Evolutionary conservation across 2,888 invertebrate species (phyloP), one percentile per base, ranked within the genome.

Genomic region (Lasioglossum pauxillum): DNA sequence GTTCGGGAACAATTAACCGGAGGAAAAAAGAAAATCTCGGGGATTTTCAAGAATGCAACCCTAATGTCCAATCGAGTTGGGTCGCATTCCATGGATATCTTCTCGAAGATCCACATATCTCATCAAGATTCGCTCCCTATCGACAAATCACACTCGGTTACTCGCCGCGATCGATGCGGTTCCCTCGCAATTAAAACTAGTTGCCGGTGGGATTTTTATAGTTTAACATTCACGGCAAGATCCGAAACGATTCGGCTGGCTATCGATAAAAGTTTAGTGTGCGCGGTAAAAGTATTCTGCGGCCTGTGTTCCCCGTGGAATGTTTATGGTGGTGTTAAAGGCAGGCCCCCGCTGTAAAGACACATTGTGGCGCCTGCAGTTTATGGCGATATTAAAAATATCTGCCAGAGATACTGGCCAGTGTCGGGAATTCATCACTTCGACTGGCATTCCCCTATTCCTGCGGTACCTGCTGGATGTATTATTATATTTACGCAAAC

Each of bases 151-250:
- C 67, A 75, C 73, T 78, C 64, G 57, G 57, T 67, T 75, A 38
- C 71, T 41, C 76, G 16, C 38, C 38, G 35, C 31, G 71, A 67
- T 80, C 60, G 71, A 46, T 76, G 77, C 71, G 74, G 44, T 76
- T 79, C 74, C 60, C 80, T 41, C 38, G 64, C 78, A 82, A 85
- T 89, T 90, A 88, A 80, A 80, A 60, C 69, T 78, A 60, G 71
- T 71, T 41, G 41, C 67, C 49, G 74, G 69, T 60, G 57, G 27
- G 31, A 67, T 67, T 73, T 76, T 82, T 71, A 83, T 75, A 67
- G 77, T 27, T 14, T 57, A 35, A 82, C 82, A 78, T 41, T 19
- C 64, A 53, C 46, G 38, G 46, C 35, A 19, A 64, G 53, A 10
- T 1, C 35, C 49, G 19, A 14, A 72, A 27, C 49, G 73, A 74